Evolutionary conservation across 2,113 vertebrate genomes (phyloP), one percentile per base, ranked within the genome.

Genomic region (Oryzias melastigma): DNA sequence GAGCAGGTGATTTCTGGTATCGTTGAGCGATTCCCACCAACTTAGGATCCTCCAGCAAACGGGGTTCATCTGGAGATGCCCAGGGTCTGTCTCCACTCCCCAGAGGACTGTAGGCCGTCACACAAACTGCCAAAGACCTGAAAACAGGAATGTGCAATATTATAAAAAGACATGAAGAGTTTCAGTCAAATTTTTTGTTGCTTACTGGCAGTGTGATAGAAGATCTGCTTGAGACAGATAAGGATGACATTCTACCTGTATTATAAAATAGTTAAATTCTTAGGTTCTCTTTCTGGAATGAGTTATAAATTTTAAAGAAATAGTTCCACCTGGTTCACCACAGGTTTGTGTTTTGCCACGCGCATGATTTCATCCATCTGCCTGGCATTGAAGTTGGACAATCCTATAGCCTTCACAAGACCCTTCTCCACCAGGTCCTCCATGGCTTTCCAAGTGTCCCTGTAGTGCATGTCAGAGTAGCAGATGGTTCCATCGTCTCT

Each of bases 21-120:
- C 65, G 68, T 27, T 68, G 51, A 17, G 87, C 77, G 1, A 93
- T 75, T 4, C 53, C 55, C 25, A 24, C 53, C 18, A 91, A 75
- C 43, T 27, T 54, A 15, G 78, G 83, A 52, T 93, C 91, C 25
- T 84, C 77, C 40, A 93, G 75, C 57, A 91, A 69, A 17, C 54
- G 58, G 5, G 75, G 89, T 46, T 92, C 88, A 18, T 80, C 58
- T 1, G 89, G 52, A 41, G 83, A 71, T 12, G 87, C 87, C 91
- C 91, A 92, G 40, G 90, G 91, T 58, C 90, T 80, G 81, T 91
- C 89, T 41, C 89, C 83, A 5, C 90, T 91, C 40, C 91, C 92
- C 55, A 92, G 80, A 50, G 91, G 92, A 69, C 91, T 92, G 72
- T 91, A 92, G 54, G 90, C 90, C 14, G 87, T 92, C 68, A 92